Evolutionary conservation across 2,888 invertebrate species (phyloP).

Genomic region (Physocephala rufipes): DNA sequence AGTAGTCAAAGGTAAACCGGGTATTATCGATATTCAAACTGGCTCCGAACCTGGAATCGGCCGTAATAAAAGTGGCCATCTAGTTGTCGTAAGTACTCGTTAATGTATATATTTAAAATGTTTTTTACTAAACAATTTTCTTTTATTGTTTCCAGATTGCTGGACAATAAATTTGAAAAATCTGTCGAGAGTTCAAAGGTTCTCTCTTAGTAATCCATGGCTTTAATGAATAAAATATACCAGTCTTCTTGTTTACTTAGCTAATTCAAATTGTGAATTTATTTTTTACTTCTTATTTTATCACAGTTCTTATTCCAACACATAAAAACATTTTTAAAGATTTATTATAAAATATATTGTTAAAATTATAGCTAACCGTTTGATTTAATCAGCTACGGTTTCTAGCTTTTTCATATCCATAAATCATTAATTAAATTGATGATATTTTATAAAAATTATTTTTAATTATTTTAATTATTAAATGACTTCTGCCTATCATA

Average conservation of each 20-base stretch:
- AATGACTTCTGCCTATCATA: too few species aligned
- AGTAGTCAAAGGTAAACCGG: constrained; percentile 83
- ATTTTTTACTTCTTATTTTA: too few species aligned
- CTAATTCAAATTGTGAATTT: too few species aligned
- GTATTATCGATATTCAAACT: constrained; percentile 83
- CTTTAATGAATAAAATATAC: constrained; percentile 29
- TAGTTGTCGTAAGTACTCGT: constrained; percentile 76
- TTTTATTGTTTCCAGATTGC: constrained; percentile 56
- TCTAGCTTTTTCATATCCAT: too few species aligned
- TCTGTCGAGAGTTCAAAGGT: constrained; percentile 20
- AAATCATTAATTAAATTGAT: too few species aligned
- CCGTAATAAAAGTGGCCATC: constrained; percentile 84
- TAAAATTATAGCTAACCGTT: too few species aligned
- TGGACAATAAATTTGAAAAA: constrained; percentile 59
- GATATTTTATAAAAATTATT: too few species aligned
- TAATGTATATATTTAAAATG: neutral
- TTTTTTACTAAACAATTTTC: neutral
- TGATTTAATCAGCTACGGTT: too few species aligned
- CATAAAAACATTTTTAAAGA: too few species aligned
- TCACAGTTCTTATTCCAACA: too few species aligned
- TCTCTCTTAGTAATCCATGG: constrained; percentile 31
- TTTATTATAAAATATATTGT: too few species aligned
- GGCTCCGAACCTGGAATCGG: constrained; percentile 81
- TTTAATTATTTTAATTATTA: too few species aligned
- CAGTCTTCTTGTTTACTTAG: neutral